A percentile compares a stretch with the other conserved stretches of the same genome.
Conservation (phyloP, 2,113 vertebrate genomes). For the Burhinus bistriatus region DNA sequence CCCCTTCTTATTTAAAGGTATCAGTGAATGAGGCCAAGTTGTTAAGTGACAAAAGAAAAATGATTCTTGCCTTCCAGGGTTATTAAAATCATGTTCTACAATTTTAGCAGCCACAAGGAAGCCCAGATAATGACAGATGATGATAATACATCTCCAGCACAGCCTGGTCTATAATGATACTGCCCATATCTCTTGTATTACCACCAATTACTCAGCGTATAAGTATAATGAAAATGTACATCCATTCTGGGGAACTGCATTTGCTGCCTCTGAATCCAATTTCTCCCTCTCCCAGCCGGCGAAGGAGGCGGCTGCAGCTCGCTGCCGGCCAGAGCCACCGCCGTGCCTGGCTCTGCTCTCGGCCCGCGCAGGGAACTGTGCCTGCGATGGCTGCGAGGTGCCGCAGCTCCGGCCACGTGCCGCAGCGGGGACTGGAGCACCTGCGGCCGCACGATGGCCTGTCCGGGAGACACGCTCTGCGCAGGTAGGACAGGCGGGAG, state of each 20-base stretch:
- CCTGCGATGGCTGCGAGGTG: rapidly evolving
- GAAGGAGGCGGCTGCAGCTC: not conserved
- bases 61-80: slow-evolving; percentile 77
- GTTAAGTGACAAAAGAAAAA: slow-evolving; percentile 81
- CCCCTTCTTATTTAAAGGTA: slow-evolving; percentile 55
- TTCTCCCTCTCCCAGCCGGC: not conserved
- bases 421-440: rapidly evolving
- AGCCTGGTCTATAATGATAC: slow-evolving; percentile 66
- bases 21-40: slow-evolving; percentile 65
- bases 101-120: slow-evolving; percentile 73
- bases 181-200: slow-evolving; percentile 65
- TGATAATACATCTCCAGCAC: slow-evolving; percentile 68
- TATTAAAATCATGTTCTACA: slow-evolving; percentile 83
- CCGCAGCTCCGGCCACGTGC: rapidly evolving
- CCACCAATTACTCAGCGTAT: slow-evolving; percentile 68
- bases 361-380: not conserved
- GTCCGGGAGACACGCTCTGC: not conserved
- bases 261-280: slow-evolving; percentile 14
- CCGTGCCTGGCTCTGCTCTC: not conserved
- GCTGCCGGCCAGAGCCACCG: not conserved
- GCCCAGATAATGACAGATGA: slow-evolving; percentile 76
- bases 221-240: slow-evolving; percentile 41
- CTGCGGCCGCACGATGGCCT: rapidly evolving
- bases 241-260: slow-evolving; percentile 27
- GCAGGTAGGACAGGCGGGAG: not conserved